Evolutionary conservation across 2,113 vertebrate genomes (phyloP), one percentile per base, ranked within the genome.

Genomic region (Zosterops japonicus): DNA sequence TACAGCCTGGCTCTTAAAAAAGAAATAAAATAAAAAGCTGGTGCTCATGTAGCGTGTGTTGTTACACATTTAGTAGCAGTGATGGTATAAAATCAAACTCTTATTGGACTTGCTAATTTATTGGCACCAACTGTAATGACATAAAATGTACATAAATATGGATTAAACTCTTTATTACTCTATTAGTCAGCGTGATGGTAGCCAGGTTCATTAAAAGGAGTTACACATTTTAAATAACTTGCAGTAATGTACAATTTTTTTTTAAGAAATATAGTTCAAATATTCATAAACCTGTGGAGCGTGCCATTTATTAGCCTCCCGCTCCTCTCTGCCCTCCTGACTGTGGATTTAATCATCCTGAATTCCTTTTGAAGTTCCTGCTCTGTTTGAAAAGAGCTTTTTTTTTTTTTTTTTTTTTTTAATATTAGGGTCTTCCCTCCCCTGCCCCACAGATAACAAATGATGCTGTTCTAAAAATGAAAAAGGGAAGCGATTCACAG

Each of bases 71-170:
- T 93, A 90, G 67, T 56, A 74, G 64, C 70, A 31, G 68, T 15
- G 17, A 36, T 65, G 57, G 85, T 72, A 72, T 87, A 56, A 92
- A 90, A 72, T 49, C 42, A 27, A 80, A 67, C 90, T 93, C 92
- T 46, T 87, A 35, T 59, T 87, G 74, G 88, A 52, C 85, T 87
- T 87, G 89, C 88, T 69, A 75, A 90, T 95, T 94, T 92, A 87
- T 67, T 75, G 12, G 83, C 79, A 83, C 25, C 52, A 28, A 65
- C 67, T 64, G 5, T 23, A 50, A 70, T 50, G 94, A 88, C 77
- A 65, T 84, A 53, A 95, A 96, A 77, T 14, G 27, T 52, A 67
- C 68, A 56, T 91, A 91, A 93, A 94, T 90, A 88, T 91, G 95
- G 90, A 89, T 92, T 87, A 79, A 95, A 52, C 36, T 60, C 88